A percentile compares a stretch with the other conserved stretches of the same genome.
Conservation (phyloP, 2,113 vertebrate species). For the Austrofundulus limnaeus region DNA sequence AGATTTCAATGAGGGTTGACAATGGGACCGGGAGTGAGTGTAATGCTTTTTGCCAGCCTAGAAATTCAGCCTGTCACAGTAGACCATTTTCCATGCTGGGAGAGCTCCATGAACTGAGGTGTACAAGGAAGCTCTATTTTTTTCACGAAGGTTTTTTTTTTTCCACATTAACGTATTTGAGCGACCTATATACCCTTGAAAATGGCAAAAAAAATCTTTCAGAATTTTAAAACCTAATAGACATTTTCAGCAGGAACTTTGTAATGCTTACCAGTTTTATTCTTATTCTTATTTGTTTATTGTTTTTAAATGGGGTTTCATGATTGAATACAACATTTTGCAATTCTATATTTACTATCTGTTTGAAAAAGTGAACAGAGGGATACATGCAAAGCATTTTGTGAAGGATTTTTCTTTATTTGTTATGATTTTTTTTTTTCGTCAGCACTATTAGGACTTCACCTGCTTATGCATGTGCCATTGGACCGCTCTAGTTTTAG, state of each 20-base stretch:
- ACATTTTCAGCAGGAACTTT: not conserved
- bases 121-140: constrained; percentile 62
- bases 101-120: constrained; percentile 59
- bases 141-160: constrained; percentile 46
- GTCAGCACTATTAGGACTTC: not conserved
- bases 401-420: not conserved
- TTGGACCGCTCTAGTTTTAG: not conserved
- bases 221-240: not conserved
- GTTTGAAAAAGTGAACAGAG: not conserved
- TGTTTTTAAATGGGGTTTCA: no score
- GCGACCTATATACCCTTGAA: constrained; percentile 11
- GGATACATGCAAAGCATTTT: not conserved
- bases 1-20: constrained; percentile 80
- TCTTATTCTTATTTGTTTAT: not conserved
- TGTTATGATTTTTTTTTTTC: not conserved
- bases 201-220: not conserved
- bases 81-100: constrained; percentile 63
- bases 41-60: constrained; percentile 81
- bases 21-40: constrained; percentile 78
- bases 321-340: no score
- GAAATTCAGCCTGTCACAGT: constrained; percentile 78
- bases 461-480: not conserved
- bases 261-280: not conserved
- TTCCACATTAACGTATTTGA: constrained; percentile 29
- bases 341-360: no score